A percentile compares a stretch with the other conserved stretches of the same genome.
phyloP scores from a whole-genome alignment of 2,797 vertebrate genomes.

The Pseudochromis fuscus region DNA sequence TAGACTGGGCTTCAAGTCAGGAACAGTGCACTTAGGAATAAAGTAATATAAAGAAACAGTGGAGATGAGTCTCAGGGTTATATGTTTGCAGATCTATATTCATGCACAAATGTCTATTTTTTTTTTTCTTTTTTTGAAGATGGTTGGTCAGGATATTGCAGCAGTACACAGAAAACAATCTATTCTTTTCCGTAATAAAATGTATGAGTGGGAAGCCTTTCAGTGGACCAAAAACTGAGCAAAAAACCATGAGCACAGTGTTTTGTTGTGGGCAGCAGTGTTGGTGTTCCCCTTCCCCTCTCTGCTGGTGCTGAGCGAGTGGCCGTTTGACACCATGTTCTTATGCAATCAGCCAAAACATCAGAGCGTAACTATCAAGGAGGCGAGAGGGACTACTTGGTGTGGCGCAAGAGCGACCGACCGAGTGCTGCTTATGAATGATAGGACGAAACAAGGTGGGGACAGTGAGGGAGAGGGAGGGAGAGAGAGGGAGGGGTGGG shows the following conservation, averaged over 20 bases:
- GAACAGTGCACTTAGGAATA: neutral
- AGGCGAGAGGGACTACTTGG: slow-evolving; percentile 32
- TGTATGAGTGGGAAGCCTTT: neutral
- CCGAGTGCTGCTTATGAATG: slow-evolving; percentile 8
- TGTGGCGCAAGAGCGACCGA: slow-evolving; percentile 33
- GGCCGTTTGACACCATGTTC: slow-evolving; percentile 58
- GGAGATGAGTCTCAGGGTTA: too few species aligned
- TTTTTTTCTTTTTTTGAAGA: too few species aligned
- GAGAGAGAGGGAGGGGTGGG: neutral
- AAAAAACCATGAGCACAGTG: neutral
- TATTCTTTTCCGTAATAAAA: neutral
- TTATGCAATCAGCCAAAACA: slow-evolving; percentile 69
- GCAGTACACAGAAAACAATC: slow-evolving; percentile 1
- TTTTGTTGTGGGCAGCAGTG: slow-evolving; percentile 18
- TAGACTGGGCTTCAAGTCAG: slow-evolving; percentile 12
- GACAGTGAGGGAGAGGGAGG: neutral
- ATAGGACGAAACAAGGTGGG: neutral
- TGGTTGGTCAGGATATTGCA: neutral
- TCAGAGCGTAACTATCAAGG: slow-evolving; percentile 46
- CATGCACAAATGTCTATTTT: too few species aligned
- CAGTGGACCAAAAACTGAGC: slow-evolving; percentile 1
- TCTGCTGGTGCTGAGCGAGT: slow-evolving; percentile 39
- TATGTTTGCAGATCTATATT: too few species aligned
- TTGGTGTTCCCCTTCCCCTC: slow-evolving; percentile 44
- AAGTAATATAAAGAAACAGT: neutral